phyloP scores from a whole-genome alignment of 2,113 vertebrate species.

The Pagrus major region DNA sequence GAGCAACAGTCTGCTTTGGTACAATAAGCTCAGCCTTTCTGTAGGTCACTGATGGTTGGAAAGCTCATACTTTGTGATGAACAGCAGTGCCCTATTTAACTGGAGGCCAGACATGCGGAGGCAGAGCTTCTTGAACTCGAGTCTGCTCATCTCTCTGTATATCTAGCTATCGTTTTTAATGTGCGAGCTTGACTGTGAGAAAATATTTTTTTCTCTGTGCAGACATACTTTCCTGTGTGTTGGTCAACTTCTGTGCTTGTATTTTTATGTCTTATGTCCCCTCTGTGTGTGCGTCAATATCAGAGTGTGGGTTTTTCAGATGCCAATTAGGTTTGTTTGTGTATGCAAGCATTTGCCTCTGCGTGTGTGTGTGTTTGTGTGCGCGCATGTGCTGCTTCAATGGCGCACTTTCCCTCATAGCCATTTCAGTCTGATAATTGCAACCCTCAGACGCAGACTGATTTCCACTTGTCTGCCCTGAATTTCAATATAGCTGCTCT shows the following conservation, averaged over 20 bases:
- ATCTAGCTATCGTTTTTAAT: background rate
- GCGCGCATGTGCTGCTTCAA: background rate
- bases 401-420: background rate
- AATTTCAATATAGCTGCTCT: constrained; percentile 48
- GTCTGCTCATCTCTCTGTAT: background rate
- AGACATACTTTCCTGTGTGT: background rate
- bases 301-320: background rate
- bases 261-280: background rate
- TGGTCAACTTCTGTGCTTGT: background rate
- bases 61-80: background rate
- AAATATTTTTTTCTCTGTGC: background rate
- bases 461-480: constrained; percentile 52
- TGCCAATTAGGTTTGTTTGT: background rate
- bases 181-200: background rate
- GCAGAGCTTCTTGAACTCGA: constrained; percentile 5
- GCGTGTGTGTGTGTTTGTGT: background rate
- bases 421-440: constrained; percentile 36
- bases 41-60: background rate
- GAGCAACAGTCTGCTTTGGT: background rate
- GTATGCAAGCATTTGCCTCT: background rate
- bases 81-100: background rate
- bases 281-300: background rate
- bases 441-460: constrained; percentile 40
- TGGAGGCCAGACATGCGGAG: background rate
- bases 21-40: background rate